Evolutionary conservation across 2,113 vertebrate species (phyloP), one percentile per base, ranked within the genome.

Genomic region (Tyrannus savana): DNA sequence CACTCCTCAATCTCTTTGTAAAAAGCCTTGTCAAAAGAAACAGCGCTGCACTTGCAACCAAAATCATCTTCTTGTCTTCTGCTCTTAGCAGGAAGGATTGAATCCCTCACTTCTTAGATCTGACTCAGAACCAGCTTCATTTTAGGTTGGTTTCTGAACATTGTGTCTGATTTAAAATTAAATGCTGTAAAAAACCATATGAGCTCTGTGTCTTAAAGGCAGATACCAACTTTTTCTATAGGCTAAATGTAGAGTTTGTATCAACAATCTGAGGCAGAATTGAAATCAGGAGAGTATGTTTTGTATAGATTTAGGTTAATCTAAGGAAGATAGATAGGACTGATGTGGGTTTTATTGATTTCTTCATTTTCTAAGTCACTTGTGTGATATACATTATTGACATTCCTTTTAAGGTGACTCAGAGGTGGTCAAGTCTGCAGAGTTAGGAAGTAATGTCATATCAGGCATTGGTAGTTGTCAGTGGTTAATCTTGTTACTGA

Each of bases 261-360:
- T 59, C 52, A 77, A 24, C 39, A 47, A 5, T 21, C 21, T 52
- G 62, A 49, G 39, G 13, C 27, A 25, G 50, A 66, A 35, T 10
- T 84, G 49, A 53, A 64, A 17, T 68, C 77, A 71, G 75, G 25
- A 79, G 30, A 68, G 30, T 53, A 15, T 23, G 25, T 47, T 33
- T 52, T 2, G 12, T 31, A 44, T 33, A 49, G 81, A 31, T 75
- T 42, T 30, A 56, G 49, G 23, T 42, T 50, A 66, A 14, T 31
- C 10, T 35, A 35, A 87, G 37, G 41, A 77, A 89, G 83, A 79
- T 33, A 58, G 66, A 72, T 75, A 91, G 85, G 63, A 42, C 39
- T 79, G 50, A 71, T 30, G 31, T 44, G 17, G n/a, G 64, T 69
- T 28, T 23, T 37, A 90, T 90, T n/a, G 78, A 95, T 95, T 92